Base-by-base conservation (phyloP, 2,888 invertebrate genomes). In the Caprella mutica region DNA sequence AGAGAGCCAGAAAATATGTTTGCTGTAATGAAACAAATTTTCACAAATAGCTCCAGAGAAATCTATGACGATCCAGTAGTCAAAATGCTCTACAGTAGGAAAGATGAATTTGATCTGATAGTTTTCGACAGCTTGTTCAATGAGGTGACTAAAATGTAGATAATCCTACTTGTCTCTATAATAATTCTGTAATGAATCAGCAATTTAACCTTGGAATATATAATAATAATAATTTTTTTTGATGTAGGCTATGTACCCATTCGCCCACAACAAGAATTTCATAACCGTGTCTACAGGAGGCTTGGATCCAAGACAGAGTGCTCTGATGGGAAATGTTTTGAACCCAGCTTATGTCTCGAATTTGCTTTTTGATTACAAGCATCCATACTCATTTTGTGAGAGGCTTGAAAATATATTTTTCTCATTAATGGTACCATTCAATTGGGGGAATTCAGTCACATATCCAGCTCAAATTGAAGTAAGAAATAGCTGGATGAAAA, bases 91-190 rank as follows among this genome's bases (percentile, higher is more conserved):
- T 61, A 55, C 26, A 44, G 52, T 1, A 51, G 27, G 35, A 61
- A 58, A 44, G 50, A 61, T 35, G 58, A 58, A 8, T 61, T 61
- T 42, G 61, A 61, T 38, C 52, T 61, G 30, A 33, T 61, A 4
- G 19, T 61, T 12, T 27, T 58, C n/a, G 48, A 50, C 23, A 40
- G 55, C 17, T 26, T 52, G 39, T 61, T 58, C 14, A 58, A 58
- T 33, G 61, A 61, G 52, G 61, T n/a, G n/a, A n/a, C n/a, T n/a
- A n/a, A n/a, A n/a, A n/a, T n/a, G n/a, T n/a, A n/a, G n/a, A n/a
- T n/a, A n/a, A n/a, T n/a, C n/a, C n/a, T n/a, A n/a, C n/a, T n/a
- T n/a, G n/a, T n/a, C n/a, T n/a, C n/a, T n/a, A n/a, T n/a, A n/a
- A n/a, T n/a, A n/a, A n/a, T n/a, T n/a, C n/a, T n/a, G n/a, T n/a